phyloP scores from a whole-genome alignment of 2,888 invertebrate genomes.

The Trichacis sp. region DNA sequence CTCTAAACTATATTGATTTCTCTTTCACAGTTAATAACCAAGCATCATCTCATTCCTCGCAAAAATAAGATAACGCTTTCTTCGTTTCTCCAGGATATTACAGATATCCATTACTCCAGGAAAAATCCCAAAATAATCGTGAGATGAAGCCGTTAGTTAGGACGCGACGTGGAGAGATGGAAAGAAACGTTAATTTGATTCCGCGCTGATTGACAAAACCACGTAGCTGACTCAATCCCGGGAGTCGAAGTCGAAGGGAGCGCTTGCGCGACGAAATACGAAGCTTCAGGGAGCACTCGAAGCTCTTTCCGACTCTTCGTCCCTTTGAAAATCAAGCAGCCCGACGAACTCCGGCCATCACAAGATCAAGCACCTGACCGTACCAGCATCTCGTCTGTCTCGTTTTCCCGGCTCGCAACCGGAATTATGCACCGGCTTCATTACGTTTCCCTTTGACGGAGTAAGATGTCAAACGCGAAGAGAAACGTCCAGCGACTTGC shows the following conservation, averaged over 20 bases:
- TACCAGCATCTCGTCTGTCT: constrained; percentile 28
- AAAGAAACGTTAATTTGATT: constrained; percentile 53
- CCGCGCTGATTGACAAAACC: constrained; percentile 41
- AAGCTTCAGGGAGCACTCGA: no score
- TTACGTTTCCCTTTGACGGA: constrained; percentile 39
- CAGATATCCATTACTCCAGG: no score
- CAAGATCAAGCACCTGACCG: constrained; percentile 39
- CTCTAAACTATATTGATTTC: no score
- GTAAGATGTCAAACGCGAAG: constrained; percentile 33
- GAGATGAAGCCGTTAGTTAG: constrained; percentile 7
- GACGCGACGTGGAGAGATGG: constrained; percentile 15
- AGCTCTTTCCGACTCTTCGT: constrained; percentile 12
- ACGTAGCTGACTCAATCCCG: constrained; percentile 49
- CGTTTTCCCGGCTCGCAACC: constrained; percentile 13
- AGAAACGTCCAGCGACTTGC: constrained; percentile 34
- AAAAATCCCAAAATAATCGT: constrained; percentile 17
- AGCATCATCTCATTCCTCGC: no score
- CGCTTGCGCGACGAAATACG: constrained; percentile 28
- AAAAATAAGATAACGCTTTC: no score
- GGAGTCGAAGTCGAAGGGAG: constrained; percentile 29
- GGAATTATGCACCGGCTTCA: constrained; percentile 31
- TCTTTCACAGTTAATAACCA: no score
- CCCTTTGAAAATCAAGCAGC: constrained; percentile 37
- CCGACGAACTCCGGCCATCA: constrained; percentile 15
- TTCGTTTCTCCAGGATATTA: no score